Evolutionary conservation across 2,113 vertebrate species (phyloP).

Genomic region (Raja brachyura): DNA sequence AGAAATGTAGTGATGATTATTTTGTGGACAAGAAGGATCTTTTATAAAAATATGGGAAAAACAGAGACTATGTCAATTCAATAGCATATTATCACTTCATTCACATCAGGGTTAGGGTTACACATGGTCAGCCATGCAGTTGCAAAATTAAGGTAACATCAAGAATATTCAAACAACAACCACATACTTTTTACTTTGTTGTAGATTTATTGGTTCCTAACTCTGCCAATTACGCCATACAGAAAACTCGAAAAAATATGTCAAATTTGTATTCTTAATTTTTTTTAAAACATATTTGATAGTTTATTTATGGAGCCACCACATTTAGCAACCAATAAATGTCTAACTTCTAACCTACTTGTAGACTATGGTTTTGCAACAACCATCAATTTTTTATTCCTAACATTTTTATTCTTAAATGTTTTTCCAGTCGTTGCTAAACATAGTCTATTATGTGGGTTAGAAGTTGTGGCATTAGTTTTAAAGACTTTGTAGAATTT

Average conservation of each 20-base stretch:
- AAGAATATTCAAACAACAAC: background rate
- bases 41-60: background rate
- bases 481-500: background rate
- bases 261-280: background rate
- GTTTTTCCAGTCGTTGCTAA: background rate
- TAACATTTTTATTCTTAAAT: background rate
- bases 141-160: background rate
- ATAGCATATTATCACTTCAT: background rate
- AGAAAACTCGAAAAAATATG: background rate
- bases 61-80: background rate
- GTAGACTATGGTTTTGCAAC: no score
- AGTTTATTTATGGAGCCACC: no score
- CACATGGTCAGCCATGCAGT: background rate
- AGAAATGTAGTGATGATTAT: background rate
- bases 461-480: constrained; percentile 3
- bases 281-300: background rate
- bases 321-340: no score
- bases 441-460: background rate
- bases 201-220: background rate
- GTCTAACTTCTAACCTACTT: no score
- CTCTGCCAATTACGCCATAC: background rate
- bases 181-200: background rate
- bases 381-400: no score
- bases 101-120: no score
- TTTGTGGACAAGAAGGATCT: background rate